Evolutionary conservation across 1,140 invertebrate genomes (phyloP).

Genomic region (Eubasilissa regina): DNA sequence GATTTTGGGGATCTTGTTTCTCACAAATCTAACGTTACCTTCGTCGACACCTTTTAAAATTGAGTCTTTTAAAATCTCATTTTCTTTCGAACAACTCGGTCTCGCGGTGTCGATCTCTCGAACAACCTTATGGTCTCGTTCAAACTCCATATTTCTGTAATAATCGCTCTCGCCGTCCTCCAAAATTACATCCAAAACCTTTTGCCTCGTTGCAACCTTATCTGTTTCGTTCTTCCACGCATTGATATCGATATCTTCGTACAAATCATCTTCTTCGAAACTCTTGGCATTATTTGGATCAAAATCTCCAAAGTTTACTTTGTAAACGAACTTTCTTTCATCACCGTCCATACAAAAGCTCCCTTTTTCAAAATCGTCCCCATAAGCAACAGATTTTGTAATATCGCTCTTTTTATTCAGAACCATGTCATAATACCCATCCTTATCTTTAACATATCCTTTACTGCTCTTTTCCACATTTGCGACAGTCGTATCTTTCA

Average conservation of each 20-base stretch:
- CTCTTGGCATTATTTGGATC: slow-evolving; percentile 56
- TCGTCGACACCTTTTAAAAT: slow-evolving; percentile 53
- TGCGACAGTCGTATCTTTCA: background rate
- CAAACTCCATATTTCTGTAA: slow-evolving; percentile 61
- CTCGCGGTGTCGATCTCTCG: too few species aligned
- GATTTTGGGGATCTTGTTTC: slow-evolving; percentile 45
- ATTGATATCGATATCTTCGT: slow-evolving; percentile 67
- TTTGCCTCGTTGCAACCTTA: slow-evolving; percentile 41
- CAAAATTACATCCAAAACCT: slow-evolving; percentile 67
- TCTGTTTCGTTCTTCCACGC: slow-evolving; percentile 60
- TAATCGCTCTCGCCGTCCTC: slow-evolving; percentile 71
- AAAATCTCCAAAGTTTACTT: slow-evolving; percentile 55
- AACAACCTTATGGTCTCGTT: background rate
- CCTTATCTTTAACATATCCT: background rate
- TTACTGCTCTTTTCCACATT: background rate
- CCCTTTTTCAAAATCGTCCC: slow-evolving; percentile 54
- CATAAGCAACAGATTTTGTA: slow-evolving; percentile 61
- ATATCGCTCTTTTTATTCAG: slow-evolving; percentile 31
- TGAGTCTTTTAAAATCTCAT: slow-evolving; percentile 12
- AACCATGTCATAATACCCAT: slow-evolving; percentile 38
- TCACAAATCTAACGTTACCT: slow-evolving; percentile 51
- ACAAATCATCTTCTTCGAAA: slow-evolving; percentile 68
- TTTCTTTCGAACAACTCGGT: background rate
- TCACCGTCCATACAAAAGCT: slow-evolving; percentile 23
- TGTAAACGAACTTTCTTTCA: slow-evolving; percentile 51